Evolutionary conservation across 2,113 vertebrate species (phyloP), one percentile per base, ranked within the genome.

Genomic region (Heterotilapia buettikoferi): DNA sequence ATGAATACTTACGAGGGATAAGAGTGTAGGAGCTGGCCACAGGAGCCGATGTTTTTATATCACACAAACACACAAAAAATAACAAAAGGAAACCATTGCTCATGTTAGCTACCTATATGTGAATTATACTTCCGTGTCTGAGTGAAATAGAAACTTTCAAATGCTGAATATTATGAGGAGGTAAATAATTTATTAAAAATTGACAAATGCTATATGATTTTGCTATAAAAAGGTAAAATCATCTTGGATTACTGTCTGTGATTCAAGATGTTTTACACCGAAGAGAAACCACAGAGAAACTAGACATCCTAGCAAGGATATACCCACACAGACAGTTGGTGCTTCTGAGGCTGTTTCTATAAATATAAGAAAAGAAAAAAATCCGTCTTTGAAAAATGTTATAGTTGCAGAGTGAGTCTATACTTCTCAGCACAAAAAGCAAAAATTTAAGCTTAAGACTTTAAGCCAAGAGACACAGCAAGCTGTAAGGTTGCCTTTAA

Each of bases 401-500:
- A 52, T 19, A 19, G 18, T 6, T 63, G 26, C 3, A 61, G 16
- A 26, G 54, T 59, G 19, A 79, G 38, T 16, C 73, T 50, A 0
- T 45, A 50, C 52, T 40, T 87, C 57, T 36, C 47, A 3, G 38
- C 45, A 52, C 6, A 76, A 19, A 86, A 63, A 31, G 54, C 7
- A 31, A 14, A 11, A 45, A 16, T 47, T 21, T 66, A 63, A 80
- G 38, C 56, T 61, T 26, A 36, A 84, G 83, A 76, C 57, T 40
- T 83, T 38, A 84, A 63, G 47, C 68, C 52, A 81, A 26, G 13
- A 82, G 12, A 83, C 54, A 86, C 57, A 61, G 83, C 43, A 47
- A 38, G 80, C 33, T 50, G 40, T 26, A 82, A 50, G 81, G 89
- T 52, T 83, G 18, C 36, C 81, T 90, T 91, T 83, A 88, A 88